Evolutionary conservation across 2,888 invertebrate genomes (phyloP), one percentile per base, ranked within the genome.

Genomic region (Hirtodrosophila confusa): DNA sequence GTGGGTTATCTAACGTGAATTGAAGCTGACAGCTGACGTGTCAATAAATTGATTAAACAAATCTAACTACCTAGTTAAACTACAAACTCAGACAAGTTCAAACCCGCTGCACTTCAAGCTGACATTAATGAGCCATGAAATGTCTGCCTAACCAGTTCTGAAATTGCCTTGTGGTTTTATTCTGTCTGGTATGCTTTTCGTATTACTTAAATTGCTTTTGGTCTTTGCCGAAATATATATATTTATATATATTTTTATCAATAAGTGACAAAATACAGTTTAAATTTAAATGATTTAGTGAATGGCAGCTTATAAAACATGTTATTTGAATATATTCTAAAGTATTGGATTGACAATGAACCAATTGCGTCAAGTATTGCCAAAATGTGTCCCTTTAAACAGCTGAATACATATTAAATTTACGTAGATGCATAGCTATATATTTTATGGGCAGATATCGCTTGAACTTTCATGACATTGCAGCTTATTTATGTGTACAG

Each of bases 121-220:
- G 75, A 68, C 85, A 56, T 69, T 73, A 87, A 82, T 75, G 82
- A 78, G 68, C 65, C 86, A 56, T 75, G 64, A 87, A 86, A 68
- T 54, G 49, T 62, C 63, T 62, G 70, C 44, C 47, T 24, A 77
- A 80, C 85, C 56, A 84, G 80, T 86, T 82, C 60, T 51, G 35
- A 57, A 57, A 58, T 62, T 47, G 41, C 24, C 4, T 51, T 51
- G 17, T 51, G 61, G 23, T 29, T 60, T 29, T 53, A 23, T 39
- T 63, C 63, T 44, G 64, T 7, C 37, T 53, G 40, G 12, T 27
- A 27, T 17, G 17, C 17, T 27, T 27, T 4, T 47, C n/a, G 17
- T 27, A 9, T 9, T 4, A 24, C 29, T 7, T 8, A n/a, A 49
- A 12, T 60, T 49, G 47, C 9, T 10, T 24, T 62, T 10, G 39